Evolutionary conservation across 2,888 invertebrate genomes (phyloP).

Genomic region (Dryococelus australis): DNA sequence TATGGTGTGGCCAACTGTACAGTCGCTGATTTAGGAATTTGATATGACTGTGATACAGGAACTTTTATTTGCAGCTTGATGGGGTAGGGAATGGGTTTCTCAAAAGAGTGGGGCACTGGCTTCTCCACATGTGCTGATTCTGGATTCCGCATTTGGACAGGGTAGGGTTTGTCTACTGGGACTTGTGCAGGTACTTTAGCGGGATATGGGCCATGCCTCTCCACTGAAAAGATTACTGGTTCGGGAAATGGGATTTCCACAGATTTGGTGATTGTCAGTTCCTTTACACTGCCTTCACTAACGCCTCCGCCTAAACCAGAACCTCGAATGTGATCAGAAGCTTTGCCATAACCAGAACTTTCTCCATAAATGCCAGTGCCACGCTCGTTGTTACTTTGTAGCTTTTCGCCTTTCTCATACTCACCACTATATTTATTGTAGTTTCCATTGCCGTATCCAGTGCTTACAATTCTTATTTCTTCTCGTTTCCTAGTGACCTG

Average conservation of each 20-base stretch:
- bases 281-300: conserved; percentile 33
- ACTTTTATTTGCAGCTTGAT: too few relatives aligned
- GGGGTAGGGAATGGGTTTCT: conserved; percentile 37
- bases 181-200: conserved; percentile 51
- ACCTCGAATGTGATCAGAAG: too few relatives aligned
- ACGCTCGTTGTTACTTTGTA: not conserved
- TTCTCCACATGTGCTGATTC: too few relatives aligned
- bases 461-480: conserved; percentile 33
- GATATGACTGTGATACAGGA: not conserved
- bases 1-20: conserved; percentile 4
- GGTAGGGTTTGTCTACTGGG: conserved; percentile 49
- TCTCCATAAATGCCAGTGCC: not conserved
- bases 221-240: conserved; percentile 51
- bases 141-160: too few relatives aligned
- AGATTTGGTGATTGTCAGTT: conserved; percentile 49
- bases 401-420: not conserved
- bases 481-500: conserved; percentile 33
- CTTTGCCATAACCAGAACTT: not conserved
- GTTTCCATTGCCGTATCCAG: not conserved
- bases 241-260: conserved; percentile 49
- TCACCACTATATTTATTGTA: too few relatives aligned
- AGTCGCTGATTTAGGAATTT: conserved; percentile 22
- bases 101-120: conserved; percentile 47
- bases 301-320: not conserved
- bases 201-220: conserved; percentile 50